Percentiles rank a stretch among this genome's conserved stretches.
These are phyloP conservation scores for Patella caerulea DNA, from an alignment of 2,888 invertebrate species.

Conservation along the genomic window DNA sequence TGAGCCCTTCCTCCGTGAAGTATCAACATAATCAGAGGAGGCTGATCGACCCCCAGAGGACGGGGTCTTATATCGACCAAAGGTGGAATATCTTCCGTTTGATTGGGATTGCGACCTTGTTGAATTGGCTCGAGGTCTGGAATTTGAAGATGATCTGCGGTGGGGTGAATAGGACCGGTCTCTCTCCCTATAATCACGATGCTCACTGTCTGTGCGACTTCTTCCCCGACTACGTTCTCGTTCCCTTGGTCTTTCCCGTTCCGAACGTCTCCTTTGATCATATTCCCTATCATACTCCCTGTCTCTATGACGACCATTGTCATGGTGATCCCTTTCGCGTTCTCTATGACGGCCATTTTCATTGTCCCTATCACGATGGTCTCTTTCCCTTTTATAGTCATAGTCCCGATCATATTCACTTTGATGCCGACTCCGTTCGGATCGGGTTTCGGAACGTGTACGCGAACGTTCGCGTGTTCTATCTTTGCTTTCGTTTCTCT, in stretches of 20 bases:
- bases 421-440: neutral
- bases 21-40: neutral
- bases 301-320: neutral
- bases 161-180: neutral
- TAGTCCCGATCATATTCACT: neutral
- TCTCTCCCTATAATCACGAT: neutral
- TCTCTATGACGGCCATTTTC: neutral
- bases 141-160: neutral
- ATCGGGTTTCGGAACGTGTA: neutral
- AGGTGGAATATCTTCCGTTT: neutral
- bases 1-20: neutral
- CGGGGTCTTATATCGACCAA: neutral
- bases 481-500: neutral
- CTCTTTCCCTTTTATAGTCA: neutral
- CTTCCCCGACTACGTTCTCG: neutral
- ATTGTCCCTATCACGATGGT: neutral
- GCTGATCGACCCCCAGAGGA: neutral
- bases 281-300: slow-evolving; percentile 1
- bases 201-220: neutral
- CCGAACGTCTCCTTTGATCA: slow-evolving; percentile 11
- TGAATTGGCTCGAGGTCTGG: slow-evolving; percentile 3
- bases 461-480: neutral
- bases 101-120: neutral
- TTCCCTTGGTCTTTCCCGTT: neutral
- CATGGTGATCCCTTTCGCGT: neutral